These are phyloP conservation scores for Plebejus anna DNA, from an alignment of 2,888 invertebrate species.

Conservation along the genomic window DNA sequence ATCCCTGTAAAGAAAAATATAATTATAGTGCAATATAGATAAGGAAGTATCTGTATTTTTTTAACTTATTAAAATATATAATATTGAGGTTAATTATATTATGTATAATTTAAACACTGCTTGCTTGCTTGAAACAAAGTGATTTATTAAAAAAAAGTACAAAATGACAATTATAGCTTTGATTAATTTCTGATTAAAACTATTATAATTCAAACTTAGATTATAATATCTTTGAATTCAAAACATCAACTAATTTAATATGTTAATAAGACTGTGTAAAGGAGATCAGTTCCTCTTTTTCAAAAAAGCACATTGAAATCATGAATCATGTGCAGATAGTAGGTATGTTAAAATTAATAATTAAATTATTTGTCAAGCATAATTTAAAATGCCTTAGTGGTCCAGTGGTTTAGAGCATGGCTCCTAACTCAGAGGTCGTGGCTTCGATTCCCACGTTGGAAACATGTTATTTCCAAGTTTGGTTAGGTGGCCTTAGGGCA, in stretches of 20 bases:
- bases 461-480: too few species aligned
- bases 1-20: constrained; percentile 62
- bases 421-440: too few species aligned
- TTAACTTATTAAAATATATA: not conserved
- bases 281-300: not conserved
- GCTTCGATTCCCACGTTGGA: too few species aligned
- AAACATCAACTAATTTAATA: not conserved
- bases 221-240: too few species aligned
- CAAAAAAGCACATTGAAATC: too few species aligned
- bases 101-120: not conserved
- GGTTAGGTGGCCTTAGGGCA: too few species aligned
- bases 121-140: not conserved
- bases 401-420: too few species aligned
- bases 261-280: not conserved
- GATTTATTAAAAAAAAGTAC: not conserved
- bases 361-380: too few species aligned
- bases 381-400: too few species aligned
- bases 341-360: too few species aligned
- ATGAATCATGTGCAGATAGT: too few species aligned
- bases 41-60: not conserved
- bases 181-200: not conserved
- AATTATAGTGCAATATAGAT: constrained; percentile 30
- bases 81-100: not conserved
- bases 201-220: not conserved
- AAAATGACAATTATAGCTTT: not conserved